A percentile compares a stretch with the other conserved stretches of the same genome.
These are phyloP conservation scores for Capreolus pygargus DNA, from an alignment of 2,113 vertebrate genomes.

Conservation along the genomic window DNA sequence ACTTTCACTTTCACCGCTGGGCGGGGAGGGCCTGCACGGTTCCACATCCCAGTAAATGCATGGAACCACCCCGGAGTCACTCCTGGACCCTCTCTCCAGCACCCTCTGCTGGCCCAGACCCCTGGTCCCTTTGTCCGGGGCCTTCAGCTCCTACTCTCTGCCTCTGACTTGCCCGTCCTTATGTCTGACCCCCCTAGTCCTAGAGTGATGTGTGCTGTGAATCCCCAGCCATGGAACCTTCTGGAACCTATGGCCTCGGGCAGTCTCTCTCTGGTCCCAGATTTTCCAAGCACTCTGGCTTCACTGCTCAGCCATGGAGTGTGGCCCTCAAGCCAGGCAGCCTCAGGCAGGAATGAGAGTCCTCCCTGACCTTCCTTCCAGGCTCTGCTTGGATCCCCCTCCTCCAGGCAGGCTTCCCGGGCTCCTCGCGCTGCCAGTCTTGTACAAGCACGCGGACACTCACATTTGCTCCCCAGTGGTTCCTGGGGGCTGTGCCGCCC, in stretches of 20 bases:
- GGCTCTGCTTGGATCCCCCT: neutral
- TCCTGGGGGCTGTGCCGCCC: fast-evolving
- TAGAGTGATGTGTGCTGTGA: neutral
- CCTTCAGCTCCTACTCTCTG: neutral
- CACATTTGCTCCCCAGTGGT: neutral
- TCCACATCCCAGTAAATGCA: neutral
- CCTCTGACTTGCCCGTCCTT: neutral
- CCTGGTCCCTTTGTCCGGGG: neutral
- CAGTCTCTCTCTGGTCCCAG: neutral
- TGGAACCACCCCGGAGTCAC: neutral
- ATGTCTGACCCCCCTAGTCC: neutral
- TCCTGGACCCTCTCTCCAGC: neutral
- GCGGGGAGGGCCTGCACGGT: neutral
- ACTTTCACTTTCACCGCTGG: neutral
- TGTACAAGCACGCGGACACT: neutral
- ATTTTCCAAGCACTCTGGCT: neutral
- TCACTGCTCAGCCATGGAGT: neutral
- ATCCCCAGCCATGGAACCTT: neutral
- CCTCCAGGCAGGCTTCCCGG: neutral
- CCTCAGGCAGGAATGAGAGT: neutral
- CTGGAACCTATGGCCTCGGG: neutral
- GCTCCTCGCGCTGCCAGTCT: neutral
- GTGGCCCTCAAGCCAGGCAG: neutral
- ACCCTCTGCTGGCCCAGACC: neutral
- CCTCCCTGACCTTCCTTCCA: neutral